Evolutionary conservation across 2,113 vertebrate species (phyloP), one percentile per base, ranked within the genome.

Genomic region (Myocastor coypus): DNA sequence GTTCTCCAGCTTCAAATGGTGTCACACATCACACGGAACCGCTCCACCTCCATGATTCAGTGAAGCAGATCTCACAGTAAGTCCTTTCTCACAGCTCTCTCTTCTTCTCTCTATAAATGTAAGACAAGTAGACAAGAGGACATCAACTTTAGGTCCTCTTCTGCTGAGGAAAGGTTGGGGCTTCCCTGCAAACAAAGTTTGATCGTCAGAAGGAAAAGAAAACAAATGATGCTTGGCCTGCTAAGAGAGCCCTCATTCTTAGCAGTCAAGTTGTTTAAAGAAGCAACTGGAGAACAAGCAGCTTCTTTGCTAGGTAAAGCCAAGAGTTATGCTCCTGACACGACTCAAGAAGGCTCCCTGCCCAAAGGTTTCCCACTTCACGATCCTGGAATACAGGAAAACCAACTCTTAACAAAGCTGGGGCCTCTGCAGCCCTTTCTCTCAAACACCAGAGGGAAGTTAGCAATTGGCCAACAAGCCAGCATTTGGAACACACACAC

Each of bases 401-500:
- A 8, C 61, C 13, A 7, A 78, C 11, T 59, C 32, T 73, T 61
- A 88, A 83, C 82, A 77, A 85, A 83, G 28, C 78, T 85, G 63
- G 92, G 19, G n/a, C 87, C 78, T 94, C 40, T 30, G 94, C 77
- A 93, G 82, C 80, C 83, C 92, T 77, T 64, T 83, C 94, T 73
- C 92, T 81, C 24, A 3, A 83, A 83, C 89, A 69, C 75, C 77
- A 26, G 69, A 93, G 91, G 83, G 73, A 92, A 97, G 90, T 80
- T 63, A 77, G 69, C 77, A 40, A 66, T 8, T 92, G 52, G 90
- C 96, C 95, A n/a, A 88, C 66, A 92, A 96, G 91, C 52, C 16
- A 16, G 0, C 83, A 95, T 97, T 97, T 93, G 94, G 89, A 17
- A 92, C 95, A 94, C 96, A 94, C 96, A 96, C 77, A n/a, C 94